phyloP scores from a whole-genome alignment of 2,797 vertebrate species.

The Lindbergichthys nudifrons region DNA sequence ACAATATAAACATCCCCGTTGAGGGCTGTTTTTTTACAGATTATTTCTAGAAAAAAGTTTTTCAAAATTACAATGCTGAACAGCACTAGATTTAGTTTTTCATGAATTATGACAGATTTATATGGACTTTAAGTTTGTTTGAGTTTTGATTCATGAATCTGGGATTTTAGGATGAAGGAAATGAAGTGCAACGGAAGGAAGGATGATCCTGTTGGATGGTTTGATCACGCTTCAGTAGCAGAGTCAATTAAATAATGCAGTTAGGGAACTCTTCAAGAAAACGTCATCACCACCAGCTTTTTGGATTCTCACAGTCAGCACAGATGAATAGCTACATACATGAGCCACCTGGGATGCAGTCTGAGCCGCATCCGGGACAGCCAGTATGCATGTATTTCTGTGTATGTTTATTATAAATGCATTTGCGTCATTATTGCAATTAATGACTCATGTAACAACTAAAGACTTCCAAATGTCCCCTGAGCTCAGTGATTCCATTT shows the following conservation, averaged over 20 bases:
- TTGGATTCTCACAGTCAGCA: constrained; percentile 9
- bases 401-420: constrained; percentile 22
- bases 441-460: constrained; percentile 43
- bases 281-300: constrained; percentile 39
- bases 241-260: constrained; percentile 16
- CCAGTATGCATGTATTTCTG: background rate
- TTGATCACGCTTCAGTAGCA: background rate
- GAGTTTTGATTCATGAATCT: too few relatives aligned
- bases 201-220: background rate
- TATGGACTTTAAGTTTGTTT: too few relatives aligned
- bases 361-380: background rate
- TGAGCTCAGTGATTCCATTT: constrained; percentile 50
- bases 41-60: too few relatives aligned
- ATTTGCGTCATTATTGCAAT: constrained; percentile 55
- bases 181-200: background rate
- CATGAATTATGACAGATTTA: background rate
- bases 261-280: constrained; percentile 28
- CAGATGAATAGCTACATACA: constrained; percentile 36
- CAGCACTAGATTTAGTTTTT: background rate
- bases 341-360: constrained; percentile 14
- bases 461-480: constrained; percentile 42
- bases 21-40: too few relatives aligned
- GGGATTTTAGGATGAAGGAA: background rate
- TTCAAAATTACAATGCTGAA: background rate
- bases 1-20: too few relatives aligned